Base-by-base conservation (phyloP, 1,140 invertebrate genomes). In the Drosophila yakuba region DNA sequence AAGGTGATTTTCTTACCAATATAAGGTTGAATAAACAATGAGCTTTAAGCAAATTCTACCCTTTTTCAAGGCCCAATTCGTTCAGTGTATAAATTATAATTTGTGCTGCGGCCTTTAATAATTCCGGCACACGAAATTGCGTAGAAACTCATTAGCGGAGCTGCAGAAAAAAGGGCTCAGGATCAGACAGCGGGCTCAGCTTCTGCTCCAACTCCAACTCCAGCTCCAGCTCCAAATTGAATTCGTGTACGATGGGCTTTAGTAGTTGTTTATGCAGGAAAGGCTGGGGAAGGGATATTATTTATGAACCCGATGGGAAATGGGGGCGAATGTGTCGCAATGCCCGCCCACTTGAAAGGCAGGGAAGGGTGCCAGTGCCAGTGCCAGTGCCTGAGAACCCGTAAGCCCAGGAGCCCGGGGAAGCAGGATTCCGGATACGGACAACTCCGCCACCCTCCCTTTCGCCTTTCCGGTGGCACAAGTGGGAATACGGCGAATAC, bases 261-360 rank as follows among this genome's bases (percentile, higher is more conserved):
- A 60, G 66, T 50, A 60, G 66, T 82, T 88, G 68, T 78, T 86
- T 82, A 75, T 88, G 83, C 78, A 86, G 66, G 80, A 77, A 84
- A 32, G 32, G 32, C 32, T 1, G 28, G 5, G 76, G 84, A 80
- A 71, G 68, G 64, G 73, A 69, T 74, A 88, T 88, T 88, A 88
- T 88, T 88, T 88, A 88, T 88, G 84, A 80, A 80, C 66, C 84
- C 80, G 73, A 84, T 88, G 84, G 84, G 84, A 89, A 88, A 89
- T 74, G 72, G 76, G 38, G 63, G 82, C 73, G 72, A 88, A 88
- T 88, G 84, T 88, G 84, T 88, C 84, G 80, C 84, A 88, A 89
- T 89, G 76, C 78, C 60, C 41, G 20, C 41, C 56, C 41, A 28
- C 14, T 20, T 15, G 32, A 7, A 45, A 17, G 17, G 1, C 10